Conservation (phyloP, 2,888 invertebrate genomes). For the Arrhopalites spinosus region DNA sequence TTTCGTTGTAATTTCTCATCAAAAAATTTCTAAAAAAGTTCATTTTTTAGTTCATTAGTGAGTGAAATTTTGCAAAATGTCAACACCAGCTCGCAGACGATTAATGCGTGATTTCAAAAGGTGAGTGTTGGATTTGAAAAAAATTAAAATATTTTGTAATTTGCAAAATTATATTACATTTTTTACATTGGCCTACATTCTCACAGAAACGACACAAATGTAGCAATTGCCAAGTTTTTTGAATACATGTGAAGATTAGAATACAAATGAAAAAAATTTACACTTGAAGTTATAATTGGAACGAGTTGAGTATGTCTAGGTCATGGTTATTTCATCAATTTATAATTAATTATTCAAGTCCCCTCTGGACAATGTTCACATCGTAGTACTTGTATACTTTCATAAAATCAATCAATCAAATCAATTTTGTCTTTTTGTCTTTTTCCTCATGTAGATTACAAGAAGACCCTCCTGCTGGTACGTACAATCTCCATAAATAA, state of each 20-base stretch:
- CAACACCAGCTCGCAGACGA: slow-evolving; percentile 43
- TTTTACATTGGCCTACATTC: slow-evolving; percentile 29
- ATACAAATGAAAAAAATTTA: neutral
- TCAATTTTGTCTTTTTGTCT: too few species aligned
- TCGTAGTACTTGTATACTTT: too few species aligned
- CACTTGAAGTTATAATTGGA: neutral
- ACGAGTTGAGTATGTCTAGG: neutral
- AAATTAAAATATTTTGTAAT: too few species aligned
- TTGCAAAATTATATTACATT: neutral
- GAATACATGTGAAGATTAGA: neutral
- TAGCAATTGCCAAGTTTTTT: neutral
- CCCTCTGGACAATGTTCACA: too few species aligned
- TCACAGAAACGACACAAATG: neutral
- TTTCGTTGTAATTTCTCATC: neutral
- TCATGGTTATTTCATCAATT: neutral
- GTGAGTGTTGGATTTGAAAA: neutral
- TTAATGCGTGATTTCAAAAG: slow-evolving; percentile 47
- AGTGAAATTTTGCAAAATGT: slow-evolving; percentile 38
- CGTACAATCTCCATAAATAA: too few species aligned
- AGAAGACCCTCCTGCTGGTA: slow-evolving; percentile 64
- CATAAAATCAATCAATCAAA: too few species aligned
- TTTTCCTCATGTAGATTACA: slow-evolving; percentile 36
- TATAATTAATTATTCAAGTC: neutral
- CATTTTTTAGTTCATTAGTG: neutral
- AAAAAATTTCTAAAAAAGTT: neutral